Base-by-base conservation (phyloP, 2,113 vertebrate genomes). In the Patagioenas fasciata region DNA sequence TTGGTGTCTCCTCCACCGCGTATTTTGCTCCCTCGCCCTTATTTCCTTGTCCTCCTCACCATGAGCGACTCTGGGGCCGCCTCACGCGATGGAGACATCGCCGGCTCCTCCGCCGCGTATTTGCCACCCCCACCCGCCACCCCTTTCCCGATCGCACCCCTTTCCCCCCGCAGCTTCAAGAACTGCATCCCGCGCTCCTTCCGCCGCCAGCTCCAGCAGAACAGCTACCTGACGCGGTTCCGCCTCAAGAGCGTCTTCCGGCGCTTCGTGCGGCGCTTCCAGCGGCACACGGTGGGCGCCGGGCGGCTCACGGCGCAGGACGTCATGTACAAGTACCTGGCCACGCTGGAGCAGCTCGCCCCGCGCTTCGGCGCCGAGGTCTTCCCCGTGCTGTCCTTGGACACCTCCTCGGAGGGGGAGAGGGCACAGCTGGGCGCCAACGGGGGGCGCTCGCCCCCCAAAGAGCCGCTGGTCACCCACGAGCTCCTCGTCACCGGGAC, bases 311-410 rank as follows among this genome's bases (percentile, higher is more conserved):
- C 98, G 9, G 32, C 75, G 15, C 98, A 98, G 29, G 98, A 98
- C 36, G 64, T 99, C 84, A 99, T 99, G 98, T 98, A 98, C 70
- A 99, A 99, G 58, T 99, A 99, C 96, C 91, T 99, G 88, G 98
- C 98, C 23, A 99, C 99, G 0, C 94, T 99, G 6, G 99, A 99
- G 89, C 98, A 97, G 29, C 95, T 99, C 66, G 98, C 98, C 0
- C 98, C 98, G 0, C 40, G 85, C 12, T 99, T 99, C 2, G 99
- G 99, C 2, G 69, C 85, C 0, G 99, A 99, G 95, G 61, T 92
- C 1, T 98, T 99, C 61, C 53, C 88, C 0, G 98, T 96, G 3
- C 83, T 96, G 5, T 85, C 91, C 29, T 78, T 99, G 94, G 95
- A 98, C 1, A 54, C 98, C 11, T 94, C 90, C 9, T 36, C 96